Conservation (phyloP, 1,140 invertebrate genomes). For the Maconellicoccus hirsutus region DNA sequence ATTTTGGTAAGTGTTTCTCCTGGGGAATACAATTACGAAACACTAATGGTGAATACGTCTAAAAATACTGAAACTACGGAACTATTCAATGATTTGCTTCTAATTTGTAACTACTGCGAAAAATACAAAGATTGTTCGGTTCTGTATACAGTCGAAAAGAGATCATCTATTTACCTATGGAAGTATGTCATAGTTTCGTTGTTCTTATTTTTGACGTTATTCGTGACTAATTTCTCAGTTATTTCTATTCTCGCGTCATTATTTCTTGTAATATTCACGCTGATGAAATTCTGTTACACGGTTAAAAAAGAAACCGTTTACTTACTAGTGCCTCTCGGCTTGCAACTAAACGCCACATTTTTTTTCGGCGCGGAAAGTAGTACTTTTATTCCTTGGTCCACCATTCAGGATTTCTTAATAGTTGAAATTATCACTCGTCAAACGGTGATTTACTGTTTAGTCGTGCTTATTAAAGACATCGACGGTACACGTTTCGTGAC, state of each 20-base stretch:
- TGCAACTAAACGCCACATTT: conserved; percentile 26
- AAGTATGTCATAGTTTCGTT: not conserved
- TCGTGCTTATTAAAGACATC: conserved; percentile 13
- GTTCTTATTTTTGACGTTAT: not conserved
- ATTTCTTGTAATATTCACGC: not conserved
- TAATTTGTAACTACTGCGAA: not conserved
- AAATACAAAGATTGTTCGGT: not conserved
- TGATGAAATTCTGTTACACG: conserved; percentile 24
- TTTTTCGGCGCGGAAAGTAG: conserved; percentile 27
- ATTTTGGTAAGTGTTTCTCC: not conserved
- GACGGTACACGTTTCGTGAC: conserved; percentile 16
- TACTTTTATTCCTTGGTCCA: conserved; percentile 25
- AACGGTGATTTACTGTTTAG: conserved; percentile 25
- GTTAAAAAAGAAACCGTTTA: conserved; percentile 27
- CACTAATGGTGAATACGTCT: not conserved
- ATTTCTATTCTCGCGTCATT: not conserved
- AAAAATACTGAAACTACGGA: not conserved
- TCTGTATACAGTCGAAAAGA: not conserved
- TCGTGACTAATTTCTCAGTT: not conserved
- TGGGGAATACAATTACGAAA: not conserved
- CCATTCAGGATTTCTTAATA: conserved; percentile 25
- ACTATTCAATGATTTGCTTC: not conserved
- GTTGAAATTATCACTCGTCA: conserved; percentile 26
- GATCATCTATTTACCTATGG: not conserved
- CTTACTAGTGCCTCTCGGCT: conserved; percentile 25